Percentiles rank a stretch among this genome's conserved stretches.
phyloP scores from a whole-genome alignment of 2,888 invertebrate genomes.

The Cerastis rubricosa region DNA sequence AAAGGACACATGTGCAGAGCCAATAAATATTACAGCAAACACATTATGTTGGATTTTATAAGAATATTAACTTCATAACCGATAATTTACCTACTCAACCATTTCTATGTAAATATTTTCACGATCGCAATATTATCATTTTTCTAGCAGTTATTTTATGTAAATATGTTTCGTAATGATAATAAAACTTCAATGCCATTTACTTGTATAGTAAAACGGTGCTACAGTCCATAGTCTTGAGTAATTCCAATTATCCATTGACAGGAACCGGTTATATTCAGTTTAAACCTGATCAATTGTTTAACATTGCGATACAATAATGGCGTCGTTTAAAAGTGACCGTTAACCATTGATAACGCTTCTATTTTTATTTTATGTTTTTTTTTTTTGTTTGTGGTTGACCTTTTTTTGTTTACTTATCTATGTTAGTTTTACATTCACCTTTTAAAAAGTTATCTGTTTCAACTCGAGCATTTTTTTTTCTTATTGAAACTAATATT shows the following conservation, averaged over 20 bases:
- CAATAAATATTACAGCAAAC: neutral
- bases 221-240: conserved; percentile 27
- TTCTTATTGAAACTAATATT: neutral
- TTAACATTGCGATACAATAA: conserved; percentile 33
- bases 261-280: conserved; percentile 39
- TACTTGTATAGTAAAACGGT: conserved; percentile 29
- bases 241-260: conserved; percentile 54
- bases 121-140: neutral
- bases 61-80: neutral
- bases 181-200: conserved; percentile 40
- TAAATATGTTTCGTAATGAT: conserved; percentile 10
- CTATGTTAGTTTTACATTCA: conserved; percentile 17
- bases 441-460: neutral
- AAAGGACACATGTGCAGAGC: conserved; percentile 15
- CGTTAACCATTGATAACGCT: conserved; percentile 35
- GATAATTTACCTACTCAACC: neutral
- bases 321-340: conserved; percentile 38
- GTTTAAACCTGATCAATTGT: conserved; percentile 47
- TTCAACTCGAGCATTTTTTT: neutral
- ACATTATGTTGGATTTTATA: neutral
- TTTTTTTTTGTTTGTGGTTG: conserved; percentile 12
- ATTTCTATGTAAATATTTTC: conserved; percentile 15
- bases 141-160: conserved; percentile 18
- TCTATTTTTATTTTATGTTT: conserved; percentile 35
- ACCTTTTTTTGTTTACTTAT: conserved; percentile 1